Base-by-base conservation (phyloP, 2,797 vertebrate genomes). In the Avahi laniger region DNA sequence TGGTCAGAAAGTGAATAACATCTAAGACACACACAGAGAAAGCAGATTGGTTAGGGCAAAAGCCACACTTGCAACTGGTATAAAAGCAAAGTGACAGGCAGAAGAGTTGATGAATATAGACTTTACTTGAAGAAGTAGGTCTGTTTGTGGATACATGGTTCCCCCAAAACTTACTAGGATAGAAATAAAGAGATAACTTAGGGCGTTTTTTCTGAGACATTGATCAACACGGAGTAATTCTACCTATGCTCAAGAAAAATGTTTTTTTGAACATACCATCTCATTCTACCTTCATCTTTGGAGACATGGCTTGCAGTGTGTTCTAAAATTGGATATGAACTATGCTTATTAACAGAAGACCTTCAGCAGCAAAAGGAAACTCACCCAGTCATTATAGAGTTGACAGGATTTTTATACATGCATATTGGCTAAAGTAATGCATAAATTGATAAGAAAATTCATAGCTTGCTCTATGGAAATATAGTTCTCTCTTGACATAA, bases 321-420 rank as follows among this genome's bases (percentile, higher is more conserved):
- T 69, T 89, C 94, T 80, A 85, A 96, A 75, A 63, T 4, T 35
- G 11, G 52, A 35, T 30, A 3, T 18, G 17, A 95, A 33, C 30
- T 67, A 14, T 38, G 7, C 28, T 38, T 72, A 26, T 46, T 80
- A 65, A 85, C n/a, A 46, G 13, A 69, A 88, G 52, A 43, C 10
- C 7, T 22, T 28, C 28, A 65, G 4, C 10, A 80, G 52, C 70
- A 82, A 85, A 65, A 84, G 61, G 35, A 80, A 85, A 38, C 35
- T 59, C 30, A 79, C 20, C n/a, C n/a, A 30, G 15, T 85, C 38
- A 59, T 73, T 18, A 24, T 12, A 50, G 1, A 76, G 78, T 46
- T 67, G 35, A 38, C 24, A 22, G 65, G 30, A n/a, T 65, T 78
- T 63, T 87, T 65, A 48, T 38, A 84, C 5, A 17, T 26, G 48